phyloP scores from a whole-genome alignment of 2,113 vertebrate genomes.

The Zosterops borbonicus region DNA sequence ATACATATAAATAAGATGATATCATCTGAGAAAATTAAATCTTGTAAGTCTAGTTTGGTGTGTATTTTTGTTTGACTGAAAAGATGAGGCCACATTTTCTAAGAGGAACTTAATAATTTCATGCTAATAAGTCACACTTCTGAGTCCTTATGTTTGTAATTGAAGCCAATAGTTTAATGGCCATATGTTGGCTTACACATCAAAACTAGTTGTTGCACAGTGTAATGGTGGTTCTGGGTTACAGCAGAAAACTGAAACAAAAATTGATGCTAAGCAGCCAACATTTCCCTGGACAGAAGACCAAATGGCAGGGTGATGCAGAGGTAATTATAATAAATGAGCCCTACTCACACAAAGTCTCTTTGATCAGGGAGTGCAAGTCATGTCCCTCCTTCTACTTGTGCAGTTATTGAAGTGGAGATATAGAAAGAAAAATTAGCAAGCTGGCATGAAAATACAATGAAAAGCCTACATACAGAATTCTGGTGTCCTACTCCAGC shows the following conservation, averaged over 20 bases:
- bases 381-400: neutral
- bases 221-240: neutral
- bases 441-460: neutral
- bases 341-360: neutral
- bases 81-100: neutral
- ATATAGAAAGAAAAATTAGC: neutral
- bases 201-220: neutral
- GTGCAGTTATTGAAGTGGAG: neutral
- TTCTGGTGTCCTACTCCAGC: neutral
- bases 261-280: constrained; percentile 31
- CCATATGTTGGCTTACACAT: constrained; percentile 59
- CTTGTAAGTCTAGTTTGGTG: neutral
- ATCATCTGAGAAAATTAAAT: neutral
- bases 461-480: neutral
- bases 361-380: neutral
- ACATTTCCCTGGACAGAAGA: constrained; percentile 24
- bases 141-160: constrained; percentile 5
- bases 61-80: neutral
- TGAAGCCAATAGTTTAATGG: constrained; percentile 46
- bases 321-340: neutral
- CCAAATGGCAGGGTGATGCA: constrained; percentile 14
- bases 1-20: neutral
- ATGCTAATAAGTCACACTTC: constrained; percentile 44
- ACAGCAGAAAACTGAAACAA: neutral
- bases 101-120: neutral